A percentile compares a stretch with the other conserved stretches of the same genome.
phyloP scores from a whole-genome alignment of 2,113 vertebrate genomes.

The Barnardius zonarius region DNA sequence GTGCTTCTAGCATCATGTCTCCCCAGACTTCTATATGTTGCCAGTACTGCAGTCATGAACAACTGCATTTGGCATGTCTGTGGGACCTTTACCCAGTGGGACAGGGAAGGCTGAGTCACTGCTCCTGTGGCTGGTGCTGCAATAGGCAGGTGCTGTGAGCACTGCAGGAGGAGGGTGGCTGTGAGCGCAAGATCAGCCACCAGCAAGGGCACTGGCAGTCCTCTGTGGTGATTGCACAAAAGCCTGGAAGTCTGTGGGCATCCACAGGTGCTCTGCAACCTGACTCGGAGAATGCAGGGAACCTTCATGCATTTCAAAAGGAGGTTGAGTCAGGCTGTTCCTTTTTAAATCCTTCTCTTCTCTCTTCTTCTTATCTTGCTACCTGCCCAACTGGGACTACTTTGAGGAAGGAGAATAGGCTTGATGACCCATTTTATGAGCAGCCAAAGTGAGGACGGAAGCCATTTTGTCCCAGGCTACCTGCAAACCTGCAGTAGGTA shows the following conservation, averaged over 20 bases:
- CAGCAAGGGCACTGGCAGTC: rapidly evolving
- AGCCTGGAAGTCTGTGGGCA: neutral
- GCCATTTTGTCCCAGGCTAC: neutral
- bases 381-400: neutral
- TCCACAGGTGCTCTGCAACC: neutral
- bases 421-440: neutral
- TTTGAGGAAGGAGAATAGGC: neutral
- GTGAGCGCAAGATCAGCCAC: neutral
- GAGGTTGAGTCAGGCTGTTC: neutral
- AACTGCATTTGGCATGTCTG: neutral
- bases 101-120: neutral
- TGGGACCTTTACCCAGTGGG: neutral
- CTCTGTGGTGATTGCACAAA: neutral
- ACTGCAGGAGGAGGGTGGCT: neutral
- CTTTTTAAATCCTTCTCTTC: neutral
- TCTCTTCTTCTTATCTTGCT: neutral
- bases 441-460: neutral
- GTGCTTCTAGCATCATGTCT: too few species aligned
- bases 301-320: neutral
- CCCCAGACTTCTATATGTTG: neutral
- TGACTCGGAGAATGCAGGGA: neutral
- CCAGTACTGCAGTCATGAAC: rapidly evolving
- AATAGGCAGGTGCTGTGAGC: neutral
- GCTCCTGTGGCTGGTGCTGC: neutral
- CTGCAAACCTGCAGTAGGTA: neutral